phyloP scores from a whole-genome alignment of 2,797 vertebrate species.

The Caiman crocodilus region DNA sequence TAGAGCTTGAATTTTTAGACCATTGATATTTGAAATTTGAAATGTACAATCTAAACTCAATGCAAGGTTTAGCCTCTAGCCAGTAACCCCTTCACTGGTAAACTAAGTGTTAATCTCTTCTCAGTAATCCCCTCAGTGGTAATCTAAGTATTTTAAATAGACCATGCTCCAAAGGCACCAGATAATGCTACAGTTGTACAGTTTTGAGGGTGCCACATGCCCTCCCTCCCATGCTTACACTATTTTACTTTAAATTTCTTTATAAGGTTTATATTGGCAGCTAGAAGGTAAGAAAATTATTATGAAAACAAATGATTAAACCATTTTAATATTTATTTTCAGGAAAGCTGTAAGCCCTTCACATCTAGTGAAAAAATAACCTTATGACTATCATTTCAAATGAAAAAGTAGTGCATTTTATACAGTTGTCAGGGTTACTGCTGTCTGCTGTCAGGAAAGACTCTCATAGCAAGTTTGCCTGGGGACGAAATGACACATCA shows the following conservation, averaged over 20 bases:
- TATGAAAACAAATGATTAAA: not conserved
- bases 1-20: not conserved
- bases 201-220: not conserved
- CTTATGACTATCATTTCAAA: not conserved
- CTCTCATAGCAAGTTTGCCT: constrained; percentile 30
- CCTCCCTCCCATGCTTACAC: not conserved
- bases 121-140: not conserved
- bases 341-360: too few species aligned
- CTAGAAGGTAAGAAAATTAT: not conserved
- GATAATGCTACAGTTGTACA: not conserved
- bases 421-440: constrained; percentile 16
- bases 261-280: not conserved
- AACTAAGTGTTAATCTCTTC: not conserved
- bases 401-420: not conserved
- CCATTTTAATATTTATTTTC: not conserved
- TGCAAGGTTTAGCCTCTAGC: not conserved
- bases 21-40: not conserved
- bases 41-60: not conserved
- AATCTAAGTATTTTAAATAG: not conserved
- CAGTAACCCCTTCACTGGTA: not conserved
- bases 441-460: not conserved
- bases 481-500: constrained; percentile 2
- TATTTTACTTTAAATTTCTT: not conserved
- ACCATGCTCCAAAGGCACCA: not conserved
- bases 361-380: not conserved